Evolutionary conservation across 1,140 invertebrate species (phyloP).

Genomic region (Cryptotermes secundus): DNA sequence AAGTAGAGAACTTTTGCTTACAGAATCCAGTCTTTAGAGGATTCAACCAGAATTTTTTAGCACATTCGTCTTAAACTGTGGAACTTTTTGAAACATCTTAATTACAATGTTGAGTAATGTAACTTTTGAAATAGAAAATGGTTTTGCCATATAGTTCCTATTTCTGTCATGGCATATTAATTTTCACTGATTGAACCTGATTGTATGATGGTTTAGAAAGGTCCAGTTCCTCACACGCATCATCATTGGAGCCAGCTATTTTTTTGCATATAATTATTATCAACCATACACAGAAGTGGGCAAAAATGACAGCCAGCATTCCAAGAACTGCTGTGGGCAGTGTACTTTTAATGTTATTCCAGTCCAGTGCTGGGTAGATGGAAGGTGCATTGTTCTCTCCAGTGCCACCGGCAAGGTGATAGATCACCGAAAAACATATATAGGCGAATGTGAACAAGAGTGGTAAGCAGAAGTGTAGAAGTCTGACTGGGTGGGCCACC

Average conservation of each 20-base stretch:
- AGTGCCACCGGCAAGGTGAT: constrained; percentile 68
- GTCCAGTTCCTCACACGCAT: too few species aligned
- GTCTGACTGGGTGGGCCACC: constrained; percentile 63
- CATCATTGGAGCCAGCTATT: background rate
- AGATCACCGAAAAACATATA: constrained; percentile 68
- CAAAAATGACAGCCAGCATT: background rate
- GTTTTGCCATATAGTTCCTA: too few species aligned
- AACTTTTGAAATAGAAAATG: too few species aligned
- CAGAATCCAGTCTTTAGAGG: too few species aligned
- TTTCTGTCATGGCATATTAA: too few species aligned
- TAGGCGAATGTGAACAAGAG: constrained; percentile 62
- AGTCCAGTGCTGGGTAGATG: constrained; percentile 69
- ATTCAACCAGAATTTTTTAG: too few species aligned
- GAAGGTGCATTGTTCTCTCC: constrained; percentile 51
- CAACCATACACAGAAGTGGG: background rate
- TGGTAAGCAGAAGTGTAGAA: constrained; percentile 69
- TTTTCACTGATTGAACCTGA: too few species aligned
- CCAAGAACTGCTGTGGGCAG: constrained; percentile 33
- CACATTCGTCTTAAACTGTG: too few species aligned
- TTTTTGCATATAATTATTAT: background rate
- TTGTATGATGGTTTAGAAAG: too few species aligned
- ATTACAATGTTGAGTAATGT: too few species aligned
- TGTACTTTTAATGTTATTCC: constrained; percentile 55
- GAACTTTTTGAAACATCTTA: too few species aligned
- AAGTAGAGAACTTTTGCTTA: too few species aligned